Percentiles rank a stretch among this genome's conserved stretches.
phyloP scores from a whole-genome alignment of 2,888 invertebrate genomes.

The Leucozona laternaria region DNA sequence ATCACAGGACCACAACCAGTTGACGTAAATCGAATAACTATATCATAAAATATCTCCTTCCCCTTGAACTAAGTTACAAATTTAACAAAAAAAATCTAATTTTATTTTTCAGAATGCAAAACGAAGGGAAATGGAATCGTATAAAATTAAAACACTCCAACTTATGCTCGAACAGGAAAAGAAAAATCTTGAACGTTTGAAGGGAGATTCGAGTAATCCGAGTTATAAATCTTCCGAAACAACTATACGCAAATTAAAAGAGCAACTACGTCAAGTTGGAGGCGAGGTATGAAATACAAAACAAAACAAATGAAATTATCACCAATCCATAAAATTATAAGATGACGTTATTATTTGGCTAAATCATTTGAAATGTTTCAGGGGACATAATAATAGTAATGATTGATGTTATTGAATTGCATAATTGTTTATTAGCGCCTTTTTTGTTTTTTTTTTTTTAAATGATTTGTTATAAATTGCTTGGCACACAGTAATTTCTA shows the following conservation, averaged over 20 bases:
- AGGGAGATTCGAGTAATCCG: slow-evolving; percentile 84
- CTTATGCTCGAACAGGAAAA: slow-evolving; percentile 96
- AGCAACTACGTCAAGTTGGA: slow-evolving; percentile 83
- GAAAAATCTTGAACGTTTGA: slow-evolving; percentile 91
- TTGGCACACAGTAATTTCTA: slow-evolving; percentile 3
- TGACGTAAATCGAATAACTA: slow-evolving; percentile 88
- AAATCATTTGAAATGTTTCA: slow-evolving; percentile 1
- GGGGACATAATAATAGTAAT: slow-evolving; percentile 20
- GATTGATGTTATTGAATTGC: slow-evolving; percentile 44
- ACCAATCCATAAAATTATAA: background rate
- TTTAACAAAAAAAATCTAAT: background rate
- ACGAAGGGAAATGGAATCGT: slow-evolving; percentile 92
- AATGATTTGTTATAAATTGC: slow-evolving; percentile 17
- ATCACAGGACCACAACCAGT: slow-evolving; percentile 95
- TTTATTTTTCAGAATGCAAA: slow-evolving; percentile 89
- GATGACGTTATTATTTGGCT: slow-evolving; percentile 32
- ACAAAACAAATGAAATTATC: background rate
- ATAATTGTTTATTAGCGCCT: slow-evolving; percentile 3
- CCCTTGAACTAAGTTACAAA: background rate
- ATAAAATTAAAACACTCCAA: slow-evolving; percentile 92
- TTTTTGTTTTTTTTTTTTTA: slow-evolving; percentile 1
- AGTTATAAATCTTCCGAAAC: slow-evolving; percentile 83
- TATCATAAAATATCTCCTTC: background rate
- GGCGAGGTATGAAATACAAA: slow-evolving; percentile 82
- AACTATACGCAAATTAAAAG: slow-evolving; percentile 82